Evolutionary conservation across 2,113 vertebrate genomes (phyloP).

Genomic region (Elaphurus davidianus): DNA sequence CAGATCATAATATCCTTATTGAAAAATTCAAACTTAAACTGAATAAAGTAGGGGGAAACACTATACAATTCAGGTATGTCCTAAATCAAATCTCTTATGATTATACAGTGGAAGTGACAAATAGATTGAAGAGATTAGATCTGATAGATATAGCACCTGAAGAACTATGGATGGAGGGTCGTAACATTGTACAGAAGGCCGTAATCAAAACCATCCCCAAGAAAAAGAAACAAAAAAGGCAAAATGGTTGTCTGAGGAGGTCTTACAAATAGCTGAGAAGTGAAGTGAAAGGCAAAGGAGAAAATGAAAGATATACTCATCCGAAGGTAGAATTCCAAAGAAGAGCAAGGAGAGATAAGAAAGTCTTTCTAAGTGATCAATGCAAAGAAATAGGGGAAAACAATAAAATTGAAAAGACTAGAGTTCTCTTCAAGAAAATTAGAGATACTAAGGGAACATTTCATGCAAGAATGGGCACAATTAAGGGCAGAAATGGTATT

Average conservation of each 20-base stretch:
- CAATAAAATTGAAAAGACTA: neutral
- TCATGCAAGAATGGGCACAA: neutral
- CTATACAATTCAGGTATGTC: neutral
- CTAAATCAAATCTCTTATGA: neutral
- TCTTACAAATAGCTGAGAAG: neutral
- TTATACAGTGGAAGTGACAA: neutral
- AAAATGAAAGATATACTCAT: neutral
- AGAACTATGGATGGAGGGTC: fast-evolving
- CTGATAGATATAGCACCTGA: neutral
- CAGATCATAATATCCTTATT: neutral
- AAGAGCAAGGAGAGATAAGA: neutral
- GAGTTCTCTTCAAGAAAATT: neutral
- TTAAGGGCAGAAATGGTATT: neutral
- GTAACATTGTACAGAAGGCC: neutral
- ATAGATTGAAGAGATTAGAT: neutral
- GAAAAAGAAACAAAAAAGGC: neutral
- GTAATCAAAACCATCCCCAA: neutral
- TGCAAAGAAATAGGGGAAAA: neutral
- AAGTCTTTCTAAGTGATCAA: neutral
- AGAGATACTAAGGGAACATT: neutral
- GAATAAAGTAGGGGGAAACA: neutral
- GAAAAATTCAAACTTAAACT: neutral
- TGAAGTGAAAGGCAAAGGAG: neutral
- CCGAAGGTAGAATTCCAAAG: neutral
- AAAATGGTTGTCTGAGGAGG: neutral